Evolutionary conservation across 2,888 invertebrate genomes (phyloP), one percentile per base, ranked within the genome.

Genomic region (Papilio protenor): DNA sequence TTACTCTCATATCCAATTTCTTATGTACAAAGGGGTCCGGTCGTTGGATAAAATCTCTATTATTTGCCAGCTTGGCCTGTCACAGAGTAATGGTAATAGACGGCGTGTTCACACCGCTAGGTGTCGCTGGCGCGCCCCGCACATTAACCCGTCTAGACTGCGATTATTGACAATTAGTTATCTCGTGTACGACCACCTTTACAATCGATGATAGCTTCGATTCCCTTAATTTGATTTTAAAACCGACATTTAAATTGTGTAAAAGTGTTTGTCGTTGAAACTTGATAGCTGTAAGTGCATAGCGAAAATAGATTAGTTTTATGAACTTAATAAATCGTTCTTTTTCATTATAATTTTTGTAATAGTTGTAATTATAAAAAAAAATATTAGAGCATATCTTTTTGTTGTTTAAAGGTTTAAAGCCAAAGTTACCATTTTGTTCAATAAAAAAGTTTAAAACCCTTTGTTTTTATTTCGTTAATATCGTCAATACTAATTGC

Each of bases 81-180:
- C 78, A 78, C 61, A 78, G 71, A 21, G 33, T 78, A 75, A 78
- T 75, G 71, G 57, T 75, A 72, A 75, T 75, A 73, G 49, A 75
- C 73, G 55, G 66, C 83, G 82, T 82, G 84, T 84, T 83, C 82
- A 78, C 23, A 52, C 73, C 71, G 71, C 23, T 74, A 78, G 76
- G 79, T 77, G 76, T 75, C 74, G 80, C 66, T 77, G 80, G 81
- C 79, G 79, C 77, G 82, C 82, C 81, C 81, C 79, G 77, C 81
- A 82, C 85, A 85, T 88, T 88, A 87, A 80, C 73, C 80, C 82
- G 90, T 89, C 90, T 90, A 90, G 89, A 90, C 89, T 77, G 77
- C 80, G 79, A 82, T 83, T 82, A 84, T 84, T 83, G 84, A 84
- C 86, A 84, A 86, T 86, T 86, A 86, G 84, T 84, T 81, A 81